A percentile compares a stretch with the other conserved stretches of the same genome.
These are phyloP conservation scores for Oophaga pumilio DNA, from an alignment of 2,113 vertebrate genomes.

Conservation along the genomic window DNA sequence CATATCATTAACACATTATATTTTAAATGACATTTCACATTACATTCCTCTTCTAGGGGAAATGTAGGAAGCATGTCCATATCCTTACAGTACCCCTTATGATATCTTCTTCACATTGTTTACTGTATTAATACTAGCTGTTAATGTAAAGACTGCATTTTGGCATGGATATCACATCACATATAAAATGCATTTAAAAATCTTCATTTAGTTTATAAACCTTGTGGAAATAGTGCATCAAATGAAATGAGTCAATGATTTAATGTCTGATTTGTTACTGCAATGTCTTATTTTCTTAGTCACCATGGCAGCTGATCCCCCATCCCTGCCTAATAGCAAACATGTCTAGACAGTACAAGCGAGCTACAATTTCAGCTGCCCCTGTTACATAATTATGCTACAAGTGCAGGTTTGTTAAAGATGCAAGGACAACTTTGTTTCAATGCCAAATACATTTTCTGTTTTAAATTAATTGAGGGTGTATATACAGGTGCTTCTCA, in stretches of 20 bases:
- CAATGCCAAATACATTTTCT: not conserved
- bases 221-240: conserved; percentile 15
- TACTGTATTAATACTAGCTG: too few species aligned
- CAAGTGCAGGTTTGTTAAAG: not conserved
- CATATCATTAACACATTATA: too few species aligned
- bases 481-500: too few species aligned
- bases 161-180: too few species aligned
- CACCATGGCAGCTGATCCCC: conserved; percentile 50
- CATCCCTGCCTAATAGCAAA: conserved; percentile 48
- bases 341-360: conserved; percentile 44
- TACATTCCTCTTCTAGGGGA: too few species aligned
- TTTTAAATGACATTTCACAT: too few species aligned
- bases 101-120: too few species aligned
- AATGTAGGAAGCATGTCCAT: too few species aligned
- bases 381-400: conserved; percentile 16
- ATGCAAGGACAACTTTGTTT: not conserved
- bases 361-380: conserved; percentile 22
- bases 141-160: too few species aligned
- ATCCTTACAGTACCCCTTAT: too few species aligned
- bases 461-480: not conserved
- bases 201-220: not conserved
- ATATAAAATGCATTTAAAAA: too few species aligned
- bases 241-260: not conserved
- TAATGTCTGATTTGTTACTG: conserved; percentile 14
- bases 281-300: conserved; percentile 37